Evolutionary conservation across 2,797 vertebrate species (phyloP), one percentile per base, ranked within the genome.

Genomic region (Gymnothorax reevesii): DNA sequence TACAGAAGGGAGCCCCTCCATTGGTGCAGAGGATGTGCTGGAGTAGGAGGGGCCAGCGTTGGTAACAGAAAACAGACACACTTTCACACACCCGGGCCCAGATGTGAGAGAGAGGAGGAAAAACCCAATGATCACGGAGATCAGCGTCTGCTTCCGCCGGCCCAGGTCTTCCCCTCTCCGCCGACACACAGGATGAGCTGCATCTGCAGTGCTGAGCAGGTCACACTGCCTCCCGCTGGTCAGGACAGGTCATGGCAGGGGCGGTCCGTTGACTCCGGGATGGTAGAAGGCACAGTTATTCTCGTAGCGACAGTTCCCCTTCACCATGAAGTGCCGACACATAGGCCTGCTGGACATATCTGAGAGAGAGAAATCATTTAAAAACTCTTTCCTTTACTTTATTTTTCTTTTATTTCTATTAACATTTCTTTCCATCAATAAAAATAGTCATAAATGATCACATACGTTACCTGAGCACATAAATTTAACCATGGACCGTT

Each of bases 231-330:
- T 77, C 62, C 88, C 88, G 88, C 85, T 88, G 89, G 85, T 42
- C 4, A 59, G 84, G 54, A 4, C 7, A 69, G 93, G 90, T 95
- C 95, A 54, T 94, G 96, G 97, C 87, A 98, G 91, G 0, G 97
- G 97, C 0, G 98, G 98, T 64, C 98, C 98, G 0, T 99, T 98
- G 9, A 98, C 97, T 0, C 98, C 98, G 0, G 98, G 98, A 88
- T 98, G 98, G 93, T 98, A 99, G 92, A 99, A 99, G 84, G 98
- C 98, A 93, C 98, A 98, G 92, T 97, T 98, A 92, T 96, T 97
- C 92, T 99, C 98, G 8, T 98, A 98, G 86, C 97, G 94, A 93
- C 98, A 99, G 94, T 96, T 98, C 89, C 98, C 98, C 90, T 98
- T 99, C 97, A 98, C 97, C 96, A 98, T 98, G 94, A 98, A 99